Conservation (phyloP, 1,140 invertebrate species). For the Calephelis nemesis region DNA sequence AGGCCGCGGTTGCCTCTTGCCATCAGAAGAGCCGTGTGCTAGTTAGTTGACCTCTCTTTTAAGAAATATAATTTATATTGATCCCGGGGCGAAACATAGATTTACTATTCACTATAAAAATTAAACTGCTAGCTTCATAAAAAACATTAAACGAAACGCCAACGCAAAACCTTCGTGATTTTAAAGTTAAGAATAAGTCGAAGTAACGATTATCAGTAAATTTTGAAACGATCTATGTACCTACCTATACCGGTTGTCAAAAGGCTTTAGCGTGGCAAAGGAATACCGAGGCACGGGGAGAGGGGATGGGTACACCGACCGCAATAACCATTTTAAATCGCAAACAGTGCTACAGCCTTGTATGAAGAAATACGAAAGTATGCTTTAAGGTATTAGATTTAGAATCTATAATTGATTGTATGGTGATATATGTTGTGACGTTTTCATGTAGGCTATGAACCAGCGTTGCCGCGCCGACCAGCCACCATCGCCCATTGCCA, state of each 20-base stretch:
- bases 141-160: background rate
- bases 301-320: constrained; percentile 68
- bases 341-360: constrained; percentile 10
- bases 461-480: constrained; percentile 58
- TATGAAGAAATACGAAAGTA: constrained; percentile 7
- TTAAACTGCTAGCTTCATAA: too few species aligned
- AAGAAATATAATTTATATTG: too few species aligned
- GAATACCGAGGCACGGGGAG: constrained; percentile 33
- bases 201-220: constrained; percentile 48
- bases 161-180: constrained; percentile 2
- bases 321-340: constrained; percentile 41
- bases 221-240: constrained; percentile 57
- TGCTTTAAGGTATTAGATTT: background rate
- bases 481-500: constrained; percentile 76
- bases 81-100: too few species aligned
- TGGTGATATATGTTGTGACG: constrained; percentile 23
- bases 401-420: constrained; percentile 20
- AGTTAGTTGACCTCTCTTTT: too few species aligned
- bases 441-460: constrained; percentile 20
- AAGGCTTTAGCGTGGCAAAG: constrained; percentile 54
- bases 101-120: too few species aligned
- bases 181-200: constrained; percentile 2
- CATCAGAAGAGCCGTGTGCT: too few species aligned
- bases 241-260: constrained; percentile 74
- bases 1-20: too few species aligned